phyloP scores from a whole-genome alignment of 2,113 vertebrate genomes.

The Sylvilagus bachmani region DNA sequence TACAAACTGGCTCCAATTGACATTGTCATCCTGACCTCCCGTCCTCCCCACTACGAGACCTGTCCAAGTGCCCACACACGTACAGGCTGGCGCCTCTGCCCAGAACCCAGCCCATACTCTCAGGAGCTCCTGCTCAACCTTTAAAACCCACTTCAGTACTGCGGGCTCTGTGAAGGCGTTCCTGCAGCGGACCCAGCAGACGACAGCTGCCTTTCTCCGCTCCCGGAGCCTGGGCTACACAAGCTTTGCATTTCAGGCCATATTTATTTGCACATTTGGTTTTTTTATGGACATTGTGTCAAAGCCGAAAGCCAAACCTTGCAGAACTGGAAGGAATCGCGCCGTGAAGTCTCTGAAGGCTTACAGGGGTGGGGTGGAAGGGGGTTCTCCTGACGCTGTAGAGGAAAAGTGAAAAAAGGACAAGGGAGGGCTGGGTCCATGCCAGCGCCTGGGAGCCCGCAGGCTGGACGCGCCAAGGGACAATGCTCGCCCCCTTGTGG shows the following conservation, averaged over 20 bases:
- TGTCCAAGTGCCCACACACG: background rate
- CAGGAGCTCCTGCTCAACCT: background rate
- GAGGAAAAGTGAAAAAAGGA: background rate
- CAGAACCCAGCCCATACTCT: background rate
- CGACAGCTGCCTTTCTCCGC: background rate
- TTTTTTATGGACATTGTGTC: background rate
- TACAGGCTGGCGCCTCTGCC: background rate
- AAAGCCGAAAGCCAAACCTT: slow-evolving; percentile 8
- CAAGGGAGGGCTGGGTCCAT: background rate
- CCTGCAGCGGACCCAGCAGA: background rate
- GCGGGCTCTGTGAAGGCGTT: background rate
- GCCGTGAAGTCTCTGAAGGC: background rate
- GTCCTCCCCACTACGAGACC: background rate
- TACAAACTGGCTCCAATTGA: background rate
- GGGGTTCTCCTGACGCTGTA: background rate
- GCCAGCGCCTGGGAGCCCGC: background rate
- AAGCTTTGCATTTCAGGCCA: background rate
- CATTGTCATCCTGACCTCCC: background rate
- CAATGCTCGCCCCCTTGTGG: slow-evolving; percentile 50
- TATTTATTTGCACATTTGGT: background rate
- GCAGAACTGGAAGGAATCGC: background rate
- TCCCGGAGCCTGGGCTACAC: background rate
- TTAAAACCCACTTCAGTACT: background rate
- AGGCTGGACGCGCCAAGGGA: background rate
- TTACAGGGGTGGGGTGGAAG: background rate